Evolutionary conservation across 2,797 vertebrate species (phyloP), one percentile per base, ranked within the genome.

Genomic region (Masticophis lateralis): DNA sequence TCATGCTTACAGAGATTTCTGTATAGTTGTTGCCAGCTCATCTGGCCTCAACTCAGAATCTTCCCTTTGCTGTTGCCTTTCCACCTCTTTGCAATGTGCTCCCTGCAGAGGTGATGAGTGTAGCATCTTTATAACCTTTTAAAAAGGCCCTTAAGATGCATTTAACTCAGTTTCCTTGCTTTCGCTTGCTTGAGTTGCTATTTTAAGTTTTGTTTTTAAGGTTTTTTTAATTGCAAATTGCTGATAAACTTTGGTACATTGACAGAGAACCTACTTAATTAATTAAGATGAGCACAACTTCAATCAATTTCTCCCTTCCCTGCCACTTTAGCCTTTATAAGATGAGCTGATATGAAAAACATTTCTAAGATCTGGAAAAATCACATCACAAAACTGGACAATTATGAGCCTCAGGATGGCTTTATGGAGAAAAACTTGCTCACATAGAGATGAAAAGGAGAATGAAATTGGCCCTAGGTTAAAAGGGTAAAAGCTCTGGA

Each of bases 401-500:
- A 91, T 87, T 59, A 57, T 83, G 66, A 91, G 86, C 86, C 90
- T 18, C 37, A 18, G 66, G 56, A 53, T 16, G 66, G 55, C 37
- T 51, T 60, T 51, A 43, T 55, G 63, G 57, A 93, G 32, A 91
- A 55, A 93, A 88, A 91, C 22, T 32, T 55, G n/a, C 90, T 93
- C 32, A 43, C 32, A 47, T n/a, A 32, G 14, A 89, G 90, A 89
- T 74, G 87, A 53, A 88, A 74, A 90, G 86, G 28, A 90, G 86
- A 91, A 57, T 61, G 56, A 93, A 88, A 91, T 79, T 94, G 59
- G 63, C 90, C 86, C 57, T 89, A 60, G 87, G 92, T 96, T 91
- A 94, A 90, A 94, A 96, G 87, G 74, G 69, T 88, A 94, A 96
- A 96, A 94, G 95, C 89, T 94, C 87, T 86, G 74, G 57, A 90